Conservation (phyloP, 2,888 invertebrate species). For the Strigamia maritima region DNA sequence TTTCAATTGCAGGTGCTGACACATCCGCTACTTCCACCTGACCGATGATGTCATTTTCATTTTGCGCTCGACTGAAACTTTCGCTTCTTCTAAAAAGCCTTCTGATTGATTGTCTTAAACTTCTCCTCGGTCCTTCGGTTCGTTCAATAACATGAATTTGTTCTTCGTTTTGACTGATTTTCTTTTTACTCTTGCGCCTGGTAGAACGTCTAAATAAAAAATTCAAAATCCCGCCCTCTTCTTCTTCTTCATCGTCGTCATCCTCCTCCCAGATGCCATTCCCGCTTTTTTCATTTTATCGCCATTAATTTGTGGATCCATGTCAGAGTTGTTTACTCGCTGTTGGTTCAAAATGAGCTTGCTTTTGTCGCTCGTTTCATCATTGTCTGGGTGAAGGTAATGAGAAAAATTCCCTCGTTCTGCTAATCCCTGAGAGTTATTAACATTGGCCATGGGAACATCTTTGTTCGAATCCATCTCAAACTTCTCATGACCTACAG, state of each 20-base stretch:
- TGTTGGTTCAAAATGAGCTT: background rate
- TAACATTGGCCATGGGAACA: slow-evolving; percentile 32
- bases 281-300: background rate
- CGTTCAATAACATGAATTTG: background rate
- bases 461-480: slow-evolving; percentile 18
- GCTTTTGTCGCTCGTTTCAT: background rate
- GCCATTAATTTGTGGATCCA: background rate
- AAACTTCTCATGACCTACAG: slow-evolving; percentile 22
- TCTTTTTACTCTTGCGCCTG: background rate
- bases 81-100: slow-evolving; percentile 34
- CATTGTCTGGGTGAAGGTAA: slow-evolving; percentile 34
- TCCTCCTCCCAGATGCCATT: background rate
- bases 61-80: slow-evolving; percentile 36
- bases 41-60: background rate
- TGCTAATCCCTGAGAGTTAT: background rate
- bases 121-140: background rate
- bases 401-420: slow-evolving; percentile 17
- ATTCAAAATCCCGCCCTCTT: slow-evolving; percentile 7
- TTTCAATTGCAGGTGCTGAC: slow-evolving; percentile 1
- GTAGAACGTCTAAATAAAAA: slow-evolving; percentile 26
- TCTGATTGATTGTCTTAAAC: slow-evolving; percentile 17
- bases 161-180: background rate
- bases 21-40: slow-evolving; percentile 9
- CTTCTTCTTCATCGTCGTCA: background rate
- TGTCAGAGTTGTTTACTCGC: background rate